Conservation (phyloP, 2,888 invertebrate genomes). For the Papilio gigon region DNA sequence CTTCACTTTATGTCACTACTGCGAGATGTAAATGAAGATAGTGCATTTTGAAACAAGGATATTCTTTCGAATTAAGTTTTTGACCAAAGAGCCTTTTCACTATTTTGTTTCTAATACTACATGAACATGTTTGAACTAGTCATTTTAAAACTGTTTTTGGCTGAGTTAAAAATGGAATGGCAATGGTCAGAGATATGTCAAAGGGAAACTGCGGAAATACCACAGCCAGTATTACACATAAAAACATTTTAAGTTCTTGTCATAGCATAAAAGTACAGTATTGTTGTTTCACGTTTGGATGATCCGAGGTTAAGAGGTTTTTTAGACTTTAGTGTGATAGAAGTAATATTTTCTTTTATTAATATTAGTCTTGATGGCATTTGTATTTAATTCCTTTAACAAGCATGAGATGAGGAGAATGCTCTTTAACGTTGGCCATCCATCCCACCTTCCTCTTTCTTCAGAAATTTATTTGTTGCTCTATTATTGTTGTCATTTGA, state of each 20-base stretch:
- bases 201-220: background rate
- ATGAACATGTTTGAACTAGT: background rate
- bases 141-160: too few relatives aligned
- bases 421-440: background rate
- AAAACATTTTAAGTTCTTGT: background rate
- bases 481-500: background rate
- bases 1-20: too few relatives aligned
- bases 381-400: too few relatives aligned
- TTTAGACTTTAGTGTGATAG: too few relatives aligned
- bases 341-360: too few relatives aligned
- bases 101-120: background rate
- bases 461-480: background rate
- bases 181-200: background rate
- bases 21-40: too few relatives aligned
- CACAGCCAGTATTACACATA: background rate
- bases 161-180: slow-evolving; percentile 10
- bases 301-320: too few relatives aligned
- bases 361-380: too few relatives aligned
- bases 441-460: background rate
- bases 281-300: background rate
- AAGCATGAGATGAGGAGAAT: background rate
- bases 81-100: background rate
- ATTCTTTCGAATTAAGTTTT: background rate
- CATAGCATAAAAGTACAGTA: background rate
- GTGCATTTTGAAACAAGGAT: background rate